These are phyloP conservation scores for Sebastes minor DNA, from an alignment of 2,797 vertebrate genomes.

Conservation along the genomic window DNA sequence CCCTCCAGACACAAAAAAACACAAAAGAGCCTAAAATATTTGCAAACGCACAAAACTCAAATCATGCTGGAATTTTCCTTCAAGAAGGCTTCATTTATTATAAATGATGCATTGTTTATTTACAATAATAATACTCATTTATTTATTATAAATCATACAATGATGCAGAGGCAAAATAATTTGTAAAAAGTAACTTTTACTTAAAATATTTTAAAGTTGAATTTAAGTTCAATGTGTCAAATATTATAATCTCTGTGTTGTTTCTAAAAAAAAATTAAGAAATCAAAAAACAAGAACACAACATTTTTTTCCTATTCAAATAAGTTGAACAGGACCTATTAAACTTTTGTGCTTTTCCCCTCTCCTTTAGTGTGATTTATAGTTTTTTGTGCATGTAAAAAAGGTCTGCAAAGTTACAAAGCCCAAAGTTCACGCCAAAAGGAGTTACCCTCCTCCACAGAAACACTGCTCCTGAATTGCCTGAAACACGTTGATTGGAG, in stretches of 20 bases:
- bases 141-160: background rate
- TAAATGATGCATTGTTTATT: background rate
- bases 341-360: too few species aligned
- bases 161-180: too few species aligned
- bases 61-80: background rate
- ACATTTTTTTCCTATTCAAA: fast-evolving
- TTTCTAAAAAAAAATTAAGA: background rate
- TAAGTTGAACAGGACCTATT: too few species aligned
- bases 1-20: background rate
- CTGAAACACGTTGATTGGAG: too few species aligned
- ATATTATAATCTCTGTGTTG: background rate
- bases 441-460: too few species aligned
- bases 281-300: too few species aligned
- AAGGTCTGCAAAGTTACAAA: too few species aligned
- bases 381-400: too few species aligned
- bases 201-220: background rate
- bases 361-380: too few species aligned
- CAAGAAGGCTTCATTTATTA: background rate
- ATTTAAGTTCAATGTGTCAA: background rate
- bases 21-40: background rate
- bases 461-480: too few species aligned
- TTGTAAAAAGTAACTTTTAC: too few species aligned
- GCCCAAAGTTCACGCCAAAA: too few species aligned
- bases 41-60: background rate
- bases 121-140: background rate